These are phyloP conservation scores for Alexandromys fortis DNA, from an alignment of 2,113 vertebrate species.

Conservation along the genomic window DNA sequence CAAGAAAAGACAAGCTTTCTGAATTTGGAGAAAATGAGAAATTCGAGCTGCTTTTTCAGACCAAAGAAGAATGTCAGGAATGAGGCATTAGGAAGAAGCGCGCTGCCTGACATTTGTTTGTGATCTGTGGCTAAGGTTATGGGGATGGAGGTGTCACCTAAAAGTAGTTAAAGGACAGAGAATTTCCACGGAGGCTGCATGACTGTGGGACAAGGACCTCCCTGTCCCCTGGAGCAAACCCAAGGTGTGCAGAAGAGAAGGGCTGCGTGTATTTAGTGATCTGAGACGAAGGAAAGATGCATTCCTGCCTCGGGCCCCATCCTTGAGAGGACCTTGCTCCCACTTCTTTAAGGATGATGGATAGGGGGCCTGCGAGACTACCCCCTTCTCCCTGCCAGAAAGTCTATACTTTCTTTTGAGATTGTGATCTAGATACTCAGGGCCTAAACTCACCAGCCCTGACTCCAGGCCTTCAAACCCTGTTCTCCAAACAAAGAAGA, in stretches of 20 bases:
- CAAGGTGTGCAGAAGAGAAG: neutral
- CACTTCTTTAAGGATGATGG: neutral
- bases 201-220: neutral
- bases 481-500: neutral
- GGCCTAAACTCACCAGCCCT: neutral
- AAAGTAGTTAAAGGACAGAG: neutral
- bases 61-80: slow-evolving; percentile 64
- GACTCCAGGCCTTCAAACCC: neutral
- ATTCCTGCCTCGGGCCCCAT: neutral
- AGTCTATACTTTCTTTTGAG: neutral
- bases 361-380: neutral
- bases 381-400: neutral
- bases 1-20: slow-evolving; percentile 62
- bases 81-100: slow-evolving; percentile 42
- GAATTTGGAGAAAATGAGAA: slow-evolving; percentile 65
- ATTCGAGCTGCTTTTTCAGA: slow-evolving; percentile 13
- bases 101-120: slow-evolving; percentile 54
- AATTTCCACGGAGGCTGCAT: neutral
- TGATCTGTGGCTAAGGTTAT: slow-evolving; percentile 45
- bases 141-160: neutral
- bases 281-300: neutral
- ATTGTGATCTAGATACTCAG: neutral
- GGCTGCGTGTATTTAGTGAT: neutral
- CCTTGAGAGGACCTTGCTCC: neutral
- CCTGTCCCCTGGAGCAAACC: neutral